Percentiles rank a stretch among this genome's conserved stretches.
Evolutionary conservation across 2,888 invertebrate genomes (phyloP).

Genomic region (Scelioninae gen. 1): DNA sequence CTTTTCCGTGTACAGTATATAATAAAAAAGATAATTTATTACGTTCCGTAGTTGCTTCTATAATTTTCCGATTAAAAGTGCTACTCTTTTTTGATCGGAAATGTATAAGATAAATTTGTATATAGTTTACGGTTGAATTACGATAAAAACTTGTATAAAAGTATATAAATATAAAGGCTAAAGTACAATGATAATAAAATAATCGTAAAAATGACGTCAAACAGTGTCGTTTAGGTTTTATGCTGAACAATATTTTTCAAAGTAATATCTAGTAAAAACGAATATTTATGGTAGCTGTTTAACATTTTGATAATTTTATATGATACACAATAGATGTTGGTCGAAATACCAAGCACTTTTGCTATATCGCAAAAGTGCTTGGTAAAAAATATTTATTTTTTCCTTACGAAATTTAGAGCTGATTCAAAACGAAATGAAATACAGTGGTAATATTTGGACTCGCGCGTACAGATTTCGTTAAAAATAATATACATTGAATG

Average conservation of each 20-base stretch:
- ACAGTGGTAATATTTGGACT: constrained; percentile 32
- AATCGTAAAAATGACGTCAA: constrained; percentile 49
- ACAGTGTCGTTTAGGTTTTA: constrained; percentile 44
- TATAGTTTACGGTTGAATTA: constrained; percentile 26
- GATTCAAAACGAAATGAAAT: constrained; percentile 43
- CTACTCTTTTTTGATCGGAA: constrained; percentile 27
- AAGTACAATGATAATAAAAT: constrained; percentile 43
- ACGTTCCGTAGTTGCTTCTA: constrained; percentile 35
- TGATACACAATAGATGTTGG: constrained; percentile 28
- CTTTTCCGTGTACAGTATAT: constrained; percentile 28
- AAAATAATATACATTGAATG: constrained; percentile 57
- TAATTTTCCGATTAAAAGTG: constrained; percentile 54
- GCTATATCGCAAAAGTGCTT: no score
- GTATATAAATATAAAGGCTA: constrained; percentile 31
- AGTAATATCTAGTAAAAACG: constrained; percentile 36
- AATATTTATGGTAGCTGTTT: constrained; percentile 37
- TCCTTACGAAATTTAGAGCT: constrained; percentile 22
- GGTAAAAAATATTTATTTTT: constrained; percentile 2
- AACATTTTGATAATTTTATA: constrained; percentile 50
- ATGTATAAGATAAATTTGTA: constrained; percentile 52
- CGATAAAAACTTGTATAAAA: constrained; percentile 37
- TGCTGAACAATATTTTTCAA: constrained; percentile 26
- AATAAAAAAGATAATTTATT: constrained; percentile 61
- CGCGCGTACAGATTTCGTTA: constrained; percentile 27
- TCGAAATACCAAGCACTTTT: no score